Evolutionary conservation across 2,113 vertebrate species (phyloP).

Genomic region (Rhagologus leucostigma): DNA sequence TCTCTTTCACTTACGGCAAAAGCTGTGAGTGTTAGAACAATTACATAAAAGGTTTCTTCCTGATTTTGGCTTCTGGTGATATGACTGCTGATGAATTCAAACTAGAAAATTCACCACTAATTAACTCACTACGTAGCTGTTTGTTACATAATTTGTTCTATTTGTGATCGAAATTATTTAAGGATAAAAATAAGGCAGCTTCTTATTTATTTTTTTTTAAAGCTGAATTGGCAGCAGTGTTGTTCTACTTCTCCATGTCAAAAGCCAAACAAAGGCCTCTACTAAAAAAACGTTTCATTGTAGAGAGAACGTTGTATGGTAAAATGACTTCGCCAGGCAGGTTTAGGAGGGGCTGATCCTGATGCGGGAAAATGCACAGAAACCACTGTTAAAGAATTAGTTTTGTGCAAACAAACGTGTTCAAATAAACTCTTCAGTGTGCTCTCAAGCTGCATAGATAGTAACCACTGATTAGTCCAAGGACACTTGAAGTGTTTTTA

Average conservation of each 20-base stretch:
- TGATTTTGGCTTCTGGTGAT: background rate
- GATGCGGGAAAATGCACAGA: background rate
- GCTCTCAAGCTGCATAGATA: background rate
- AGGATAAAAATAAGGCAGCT: background rate
- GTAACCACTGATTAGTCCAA: background rate
- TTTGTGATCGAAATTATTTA: background rate
- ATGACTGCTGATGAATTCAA: background rate
- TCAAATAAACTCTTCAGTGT: background rate
- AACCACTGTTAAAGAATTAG: background rate
- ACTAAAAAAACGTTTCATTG: background rate
- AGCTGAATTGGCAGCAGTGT: background rate
- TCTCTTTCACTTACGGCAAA: background rate
- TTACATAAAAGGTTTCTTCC: background rate
- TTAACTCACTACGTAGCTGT: background rate
- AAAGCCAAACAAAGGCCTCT: background rate
- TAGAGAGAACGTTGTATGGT: background rate
- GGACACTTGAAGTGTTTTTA: rapidly evolving
- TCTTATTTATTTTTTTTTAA: background rate
- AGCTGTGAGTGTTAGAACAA: background rate
- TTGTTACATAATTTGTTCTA: background rate
- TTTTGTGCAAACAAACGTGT: background rate
- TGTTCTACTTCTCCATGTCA: background rate
- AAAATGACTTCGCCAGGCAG: background rate
- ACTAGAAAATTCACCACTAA: background rate
- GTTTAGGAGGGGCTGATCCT: background rate